These are phyloP conservation scores for Panzeria rudis DNA, from an alignment of 2,888 invertebrate genomes.

Conservation along the genomic window DNA sequence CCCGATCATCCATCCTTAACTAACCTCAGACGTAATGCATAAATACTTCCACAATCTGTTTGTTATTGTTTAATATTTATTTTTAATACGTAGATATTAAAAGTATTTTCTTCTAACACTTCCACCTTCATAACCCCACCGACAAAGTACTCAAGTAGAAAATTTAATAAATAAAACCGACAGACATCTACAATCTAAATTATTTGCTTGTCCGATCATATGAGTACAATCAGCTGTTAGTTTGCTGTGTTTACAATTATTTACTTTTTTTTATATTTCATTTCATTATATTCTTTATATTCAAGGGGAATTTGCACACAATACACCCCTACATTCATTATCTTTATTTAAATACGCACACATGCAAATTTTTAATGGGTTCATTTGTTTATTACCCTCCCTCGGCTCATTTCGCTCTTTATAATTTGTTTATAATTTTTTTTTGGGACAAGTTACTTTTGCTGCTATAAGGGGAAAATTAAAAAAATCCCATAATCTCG, in stretches of 20 bases:
- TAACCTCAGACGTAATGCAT: conserved; percentile 19
- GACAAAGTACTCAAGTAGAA: neutral
- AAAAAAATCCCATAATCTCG: neutral
- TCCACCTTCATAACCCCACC: neutral
- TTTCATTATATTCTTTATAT: conserved; percentile 13
- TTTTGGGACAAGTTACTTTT: conserved; percentile 35
- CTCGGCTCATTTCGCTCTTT: conserved; percentile 25
- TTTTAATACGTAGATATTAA: neutral
- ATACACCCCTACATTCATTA: conserved; percentile 6
- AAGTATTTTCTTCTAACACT: neutral
- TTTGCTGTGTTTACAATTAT: conserved; percentile 50
- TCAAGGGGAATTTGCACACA: conserved; percentile 63
- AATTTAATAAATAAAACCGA: conserved; percentile 53
- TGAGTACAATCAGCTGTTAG: conserved; percentile 68
- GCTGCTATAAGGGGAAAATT: conserved; percentile 10
- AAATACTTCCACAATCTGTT: conserved; percentile 1
- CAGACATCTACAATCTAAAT: neutral
- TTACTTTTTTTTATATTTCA: conserved; percentile 14
- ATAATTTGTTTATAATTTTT: neutral
- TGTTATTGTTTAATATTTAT: neutral
- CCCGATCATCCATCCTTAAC: conserved; percentile 5
- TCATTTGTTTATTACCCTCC: neutral
- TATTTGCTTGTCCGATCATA: conserved; percentile 50
- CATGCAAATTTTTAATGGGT: neutral
- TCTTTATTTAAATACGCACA: neutral